Evolutionary conservation across 2,888 invertebrate species (phyloP).

Genomic region (Homarus gammarus): DNA sequence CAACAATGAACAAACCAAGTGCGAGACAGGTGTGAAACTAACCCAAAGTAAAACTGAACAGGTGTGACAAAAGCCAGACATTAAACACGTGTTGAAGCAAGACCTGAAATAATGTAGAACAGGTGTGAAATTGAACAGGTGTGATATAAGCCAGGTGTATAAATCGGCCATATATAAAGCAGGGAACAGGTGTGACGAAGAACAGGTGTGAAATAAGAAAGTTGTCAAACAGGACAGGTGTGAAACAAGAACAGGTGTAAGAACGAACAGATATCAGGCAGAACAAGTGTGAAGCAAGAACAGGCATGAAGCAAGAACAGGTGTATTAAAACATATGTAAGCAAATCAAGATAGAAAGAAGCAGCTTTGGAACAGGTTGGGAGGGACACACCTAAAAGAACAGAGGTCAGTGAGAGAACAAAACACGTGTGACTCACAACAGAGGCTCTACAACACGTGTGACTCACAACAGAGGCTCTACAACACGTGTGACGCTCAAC

Average conservation of each 20-base stretch:
- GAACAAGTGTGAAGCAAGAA: not conserved
- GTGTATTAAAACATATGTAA: too few relatives aligned
- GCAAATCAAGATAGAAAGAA: too few relatives aligned
- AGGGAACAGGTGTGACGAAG: too few relatives aligned
- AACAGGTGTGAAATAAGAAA: not conserved
- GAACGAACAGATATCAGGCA: not conserved
- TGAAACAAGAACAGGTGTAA: not conserved
- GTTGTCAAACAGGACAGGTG: not conserved
- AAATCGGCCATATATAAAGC: not conserved
- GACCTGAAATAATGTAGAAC: not conserved
- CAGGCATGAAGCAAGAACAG: too few relatives aligned
- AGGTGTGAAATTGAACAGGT: not conserved
- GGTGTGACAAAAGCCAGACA: not conserved
- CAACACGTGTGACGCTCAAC: too few relatives aligned
- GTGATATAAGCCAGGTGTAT: not conserved
- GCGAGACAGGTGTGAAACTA: not conserved
- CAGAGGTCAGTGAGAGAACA: too few relatives aligned
- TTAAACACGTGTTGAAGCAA: not conserved
- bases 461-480: too few relatives aligned
- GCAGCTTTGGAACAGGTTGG: too few relatives aligned
- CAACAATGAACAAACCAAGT: not conserved
- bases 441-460: too few relatives aligned
- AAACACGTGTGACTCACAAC: too few relatives aligned
- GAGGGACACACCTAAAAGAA: too few relatives aligned
- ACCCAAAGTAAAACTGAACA: not conserved